Evolutionary conservation across 2,888 invertebrate genomes (phyloP).

Genomic region (Heliconius charithonia): DNA sequence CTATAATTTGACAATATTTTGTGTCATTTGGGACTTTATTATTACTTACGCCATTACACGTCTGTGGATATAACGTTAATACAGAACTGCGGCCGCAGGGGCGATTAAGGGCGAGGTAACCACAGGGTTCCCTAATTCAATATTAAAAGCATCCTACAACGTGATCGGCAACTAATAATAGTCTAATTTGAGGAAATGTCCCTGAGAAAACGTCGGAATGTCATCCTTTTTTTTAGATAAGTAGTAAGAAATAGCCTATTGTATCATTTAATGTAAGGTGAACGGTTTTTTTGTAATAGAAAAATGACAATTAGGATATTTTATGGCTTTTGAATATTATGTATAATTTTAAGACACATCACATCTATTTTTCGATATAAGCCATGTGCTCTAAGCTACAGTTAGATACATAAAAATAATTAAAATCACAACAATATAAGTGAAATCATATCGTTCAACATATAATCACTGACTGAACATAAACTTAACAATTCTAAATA

Average conservation of each 20-base stretch:
- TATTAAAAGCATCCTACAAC: conserved; percentile 83
- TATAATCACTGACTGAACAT: conserved; percentile 8
- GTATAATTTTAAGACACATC: neutral
- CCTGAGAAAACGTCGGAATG: conserved; percentile 82
- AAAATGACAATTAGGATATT: conserved; percentile 33
- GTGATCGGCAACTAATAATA: conserved; percentile 83
- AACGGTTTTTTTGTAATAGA: conserved; percentile 32
- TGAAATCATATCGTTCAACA: neutral
- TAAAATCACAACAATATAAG: neutral
- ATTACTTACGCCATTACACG: conserved; percentile 82
- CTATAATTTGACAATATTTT: conserved; percentile 85
- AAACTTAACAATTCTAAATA: conserved; percentile 47
- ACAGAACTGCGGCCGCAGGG: conserved; percentile 71
- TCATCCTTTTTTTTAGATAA: conserved; percentile 67
- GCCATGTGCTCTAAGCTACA: neutral
- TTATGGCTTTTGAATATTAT: conserved; percentile 32
- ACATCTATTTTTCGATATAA: neutral
- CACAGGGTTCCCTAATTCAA: conserved; percentile 83
- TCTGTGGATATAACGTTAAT: conserved; percentile 80
- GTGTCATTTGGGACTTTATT: conserved; percentile 83
- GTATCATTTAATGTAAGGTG: conserved; percentile 31
- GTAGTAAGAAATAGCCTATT: conserved; percentile 32
- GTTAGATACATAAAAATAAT: neutral
- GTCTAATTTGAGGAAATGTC: conserved; percentile 82
- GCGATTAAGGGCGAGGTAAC: conserved; percentile 81